phyloP scores from a whole-genome alignment of 2,797 vertebrate genomes.

The Dicrostonyx torquatus region DNA sequence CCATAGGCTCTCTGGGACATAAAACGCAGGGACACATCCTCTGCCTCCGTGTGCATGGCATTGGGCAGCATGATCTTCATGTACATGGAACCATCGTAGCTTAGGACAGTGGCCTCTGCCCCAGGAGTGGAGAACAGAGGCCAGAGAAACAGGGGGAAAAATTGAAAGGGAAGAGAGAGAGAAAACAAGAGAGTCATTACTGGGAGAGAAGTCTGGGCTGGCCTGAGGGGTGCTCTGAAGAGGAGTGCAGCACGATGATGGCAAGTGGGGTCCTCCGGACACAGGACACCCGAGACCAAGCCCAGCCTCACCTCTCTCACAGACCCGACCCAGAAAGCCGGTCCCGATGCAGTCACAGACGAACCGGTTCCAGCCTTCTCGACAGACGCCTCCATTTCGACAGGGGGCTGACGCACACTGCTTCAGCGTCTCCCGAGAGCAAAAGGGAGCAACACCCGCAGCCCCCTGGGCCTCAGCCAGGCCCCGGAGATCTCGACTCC shows the following conservation, averaged over 20 bases:
- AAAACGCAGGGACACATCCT: slow-evolving; percentile 96
- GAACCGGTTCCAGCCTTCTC: slow-evolving; percentile 96
- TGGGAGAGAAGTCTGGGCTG: neutral
- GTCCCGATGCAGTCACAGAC: slow-evolving; percentile 94
- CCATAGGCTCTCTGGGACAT: slow-evolving; percentile 97
- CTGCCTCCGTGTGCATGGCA: slow-evolving; percentile 94
- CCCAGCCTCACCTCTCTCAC: slow-evolving; percentile 90
- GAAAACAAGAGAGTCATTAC: slow-evolving; percentile 31
- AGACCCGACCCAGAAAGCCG: slow-evolving; percentile 92
- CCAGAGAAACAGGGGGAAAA: neutral
- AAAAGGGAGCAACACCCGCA: slow-evolving; percentile 90
- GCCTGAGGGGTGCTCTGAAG: neutral
- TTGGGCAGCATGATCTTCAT: slow-evolving; percentile 94
- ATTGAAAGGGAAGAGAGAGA: neutral
- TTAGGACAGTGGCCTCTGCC: slow-evolving; percentile 94
- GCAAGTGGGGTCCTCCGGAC: neutral
- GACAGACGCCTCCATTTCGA: slow-evolving; percentile 91
- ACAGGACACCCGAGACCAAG: neutral
- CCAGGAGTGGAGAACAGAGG: neutral
- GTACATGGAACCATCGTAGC: slow-evolving; percentile 97
- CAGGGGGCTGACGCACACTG: slow-evolving; percentile 92
- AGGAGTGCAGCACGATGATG: neutral
- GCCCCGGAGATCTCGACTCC: slow-evolving; percentile 92
- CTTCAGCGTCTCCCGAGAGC: slow-evolving; percentile 92
- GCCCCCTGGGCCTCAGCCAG: slow-evolving; percentile 91